Conservation (phyloP, 2,888 invertebrate genomes). For the Phengaris arion region DNA sequence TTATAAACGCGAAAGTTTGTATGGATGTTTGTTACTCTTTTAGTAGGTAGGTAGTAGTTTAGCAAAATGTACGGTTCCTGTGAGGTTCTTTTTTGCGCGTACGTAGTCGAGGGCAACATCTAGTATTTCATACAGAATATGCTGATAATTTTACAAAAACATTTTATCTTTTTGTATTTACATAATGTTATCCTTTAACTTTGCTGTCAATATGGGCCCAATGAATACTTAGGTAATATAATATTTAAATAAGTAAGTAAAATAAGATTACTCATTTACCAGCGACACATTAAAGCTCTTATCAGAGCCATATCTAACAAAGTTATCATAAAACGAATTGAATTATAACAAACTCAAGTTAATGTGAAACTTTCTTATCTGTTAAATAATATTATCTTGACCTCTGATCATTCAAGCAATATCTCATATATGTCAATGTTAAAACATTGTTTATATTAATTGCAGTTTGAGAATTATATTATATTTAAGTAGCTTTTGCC, state of each 20-base stretch:
- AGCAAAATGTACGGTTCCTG: too few relatives aligned
- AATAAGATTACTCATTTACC: background rate
- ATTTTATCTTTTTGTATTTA: background rate
- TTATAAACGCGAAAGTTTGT: too few relatives aligned
- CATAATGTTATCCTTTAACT: background rate
- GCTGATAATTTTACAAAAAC: too few relatives aligned
- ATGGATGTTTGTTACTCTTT: too few relatives aligned
- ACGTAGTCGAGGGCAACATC: too few relatives aligned
- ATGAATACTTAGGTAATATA: background rate
- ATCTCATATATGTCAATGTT: background rate
- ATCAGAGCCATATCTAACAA: constrained; percentile 6
- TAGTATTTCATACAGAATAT: too few relatives aligned
- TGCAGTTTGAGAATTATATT: too few relatives aligned
- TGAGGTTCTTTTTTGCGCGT: too few relatives aligned
- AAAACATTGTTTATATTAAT: background rate
- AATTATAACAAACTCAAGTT: background rate
- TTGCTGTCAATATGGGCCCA: background rate
- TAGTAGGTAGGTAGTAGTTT: too few relatives aligned
- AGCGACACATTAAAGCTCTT: background rate
- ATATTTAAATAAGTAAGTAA: background rate
- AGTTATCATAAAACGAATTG: constrained; percentile 19
- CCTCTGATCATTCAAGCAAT: background rate
- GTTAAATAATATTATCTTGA: constrained; percentile 16
- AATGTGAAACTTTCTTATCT: constrained; percentile 3
- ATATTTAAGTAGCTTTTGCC: too few relatives aligned